Conservation (phyloP, 2,888 invertebrate species). For the Synergus japonicus region DNA sequence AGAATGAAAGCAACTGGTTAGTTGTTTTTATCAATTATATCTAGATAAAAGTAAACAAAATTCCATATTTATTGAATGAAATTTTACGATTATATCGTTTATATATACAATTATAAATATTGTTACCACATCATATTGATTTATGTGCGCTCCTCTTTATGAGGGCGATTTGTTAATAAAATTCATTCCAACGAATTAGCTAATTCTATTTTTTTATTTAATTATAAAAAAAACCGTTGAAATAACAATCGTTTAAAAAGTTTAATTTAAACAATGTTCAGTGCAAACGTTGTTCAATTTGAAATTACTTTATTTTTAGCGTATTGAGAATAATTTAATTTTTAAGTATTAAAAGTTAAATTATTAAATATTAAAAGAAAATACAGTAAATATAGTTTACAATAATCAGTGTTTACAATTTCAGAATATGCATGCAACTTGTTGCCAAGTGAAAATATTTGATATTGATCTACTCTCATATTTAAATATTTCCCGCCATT, state of each 20-base stretch:
- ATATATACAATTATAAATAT: background rate
- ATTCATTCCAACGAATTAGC: background rate
- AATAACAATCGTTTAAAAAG: background rate
- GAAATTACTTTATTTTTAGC: too few relatives aligned
- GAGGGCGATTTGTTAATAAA: constrained; percentile 25
- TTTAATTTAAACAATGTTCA: too few relatives aligned
- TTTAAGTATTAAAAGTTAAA: too few relatives aligned
- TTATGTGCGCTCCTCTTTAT: background rate
- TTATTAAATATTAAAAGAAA: background rate
- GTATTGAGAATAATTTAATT: too few relatives aligned
- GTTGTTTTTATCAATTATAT: background rate
- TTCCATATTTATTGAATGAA: background rate
- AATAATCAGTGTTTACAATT: background rate
- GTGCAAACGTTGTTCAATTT: too few relatives aligned
- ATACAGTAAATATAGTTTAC: background rate
- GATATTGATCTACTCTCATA: background rate
- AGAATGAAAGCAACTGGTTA: background rate
- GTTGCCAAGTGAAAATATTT: background rate
- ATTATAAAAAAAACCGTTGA: background rate
- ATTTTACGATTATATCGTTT: background rate
- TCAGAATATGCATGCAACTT: background rate
- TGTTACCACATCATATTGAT: background rate
- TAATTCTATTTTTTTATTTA: background rate
- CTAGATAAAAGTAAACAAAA: background rate
- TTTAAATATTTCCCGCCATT: background rate